Percentiles rank a stretch among this genome's conserved stretches.
These are phyloP conservation scores for Timema cristinae DNA, from an alignment of 2,888 invertebrate species.

Conservation along the genomic window DNA sequence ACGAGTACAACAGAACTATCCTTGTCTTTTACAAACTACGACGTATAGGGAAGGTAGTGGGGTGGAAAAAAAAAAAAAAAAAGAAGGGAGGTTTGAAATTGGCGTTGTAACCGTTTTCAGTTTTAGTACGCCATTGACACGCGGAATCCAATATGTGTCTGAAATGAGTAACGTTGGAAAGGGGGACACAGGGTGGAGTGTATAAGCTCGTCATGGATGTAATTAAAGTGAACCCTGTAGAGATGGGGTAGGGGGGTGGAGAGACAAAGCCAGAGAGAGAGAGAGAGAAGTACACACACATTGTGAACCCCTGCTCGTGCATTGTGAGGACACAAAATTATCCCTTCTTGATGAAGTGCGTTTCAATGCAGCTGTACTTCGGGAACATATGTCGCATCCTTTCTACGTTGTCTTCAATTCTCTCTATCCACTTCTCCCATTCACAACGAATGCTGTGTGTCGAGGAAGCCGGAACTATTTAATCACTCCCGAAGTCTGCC, in stretches of 20 bases:
- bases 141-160: slow-evolving; percentile 13
- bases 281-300: not conserved
- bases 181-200: slow-evolving; percentile 1
- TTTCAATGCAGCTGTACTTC: not conserved
- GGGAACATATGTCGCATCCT: no score
- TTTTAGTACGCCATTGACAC: not conserved
- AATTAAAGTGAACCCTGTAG: slow-evolving; percentile 14
- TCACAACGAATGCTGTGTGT: no score
- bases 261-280: not conserved
- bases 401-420: no score
- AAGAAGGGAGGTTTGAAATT: no score
- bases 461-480: no score
- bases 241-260: not conserved
- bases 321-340: not conserved
- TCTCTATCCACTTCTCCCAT: no score
- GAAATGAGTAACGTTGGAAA: slow-evolving; percentile 13
- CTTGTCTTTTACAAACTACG: no score
- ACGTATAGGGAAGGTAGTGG: no score
- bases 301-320: not conserved
- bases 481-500: no score
- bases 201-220: slow-evolving; percentile 12
- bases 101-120: no score
- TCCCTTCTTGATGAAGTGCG: not conserved
- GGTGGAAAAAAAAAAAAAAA: no score
- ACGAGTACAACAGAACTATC: no score